Evolutionary conservation across 2,888 invertebrate species (phyloP).

Genomic region (Archips xylosteana): DNA sequence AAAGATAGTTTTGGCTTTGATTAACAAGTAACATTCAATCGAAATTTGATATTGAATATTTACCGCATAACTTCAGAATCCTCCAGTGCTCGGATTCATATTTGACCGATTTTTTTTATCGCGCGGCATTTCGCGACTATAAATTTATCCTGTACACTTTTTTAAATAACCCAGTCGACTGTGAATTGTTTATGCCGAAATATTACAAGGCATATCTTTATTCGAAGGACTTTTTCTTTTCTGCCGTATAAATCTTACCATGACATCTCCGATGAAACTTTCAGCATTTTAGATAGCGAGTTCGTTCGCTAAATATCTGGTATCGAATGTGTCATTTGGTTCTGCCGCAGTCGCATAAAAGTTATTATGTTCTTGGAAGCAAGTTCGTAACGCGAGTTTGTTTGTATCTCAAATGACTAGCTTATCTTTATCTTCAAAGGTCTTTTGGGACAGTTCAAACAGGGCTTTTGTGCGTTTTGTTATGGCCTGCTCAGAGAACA

Average conservation of each 20-base stretch:
- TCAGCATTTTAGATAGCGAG: conserved; percentile 3
- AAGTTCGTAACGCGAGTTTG: neutral
- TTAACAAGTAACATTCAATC: too few species aligned
- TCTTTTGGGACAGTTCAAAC: conserved; percentile 7
- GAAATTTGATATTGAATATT: too few species aligned
- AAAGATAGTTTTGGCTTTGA: too few species aligned
- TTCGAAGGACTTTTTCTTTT: conserved; percentile 6
- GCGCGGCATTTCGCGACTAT: neutral
- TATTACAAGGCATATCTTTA: conserved; percentile 15
- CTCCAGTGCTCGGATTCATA: too few species aligned
- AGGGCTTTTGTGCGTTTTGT: neutral
- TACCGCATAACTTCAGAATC: neutral
- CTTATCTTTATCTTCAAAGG: neutral
- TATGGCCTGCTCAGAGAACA: neutral
- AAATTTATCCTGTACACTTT: conserved; percentile 23
- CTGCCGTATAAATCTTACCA: conserved; percentile 6
- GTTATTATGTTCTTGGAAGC: neutral
- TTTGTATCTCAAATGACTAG: conserved; percentile 7
- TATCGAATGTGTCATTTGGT: conserved; percentile 4
- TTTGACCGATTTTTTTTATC: neutral
- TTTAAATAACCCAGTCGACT: conserved; percentile 16
- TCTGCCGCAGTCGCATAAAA: neutral
- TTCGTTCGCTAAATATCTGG: conserved; percentile 1
- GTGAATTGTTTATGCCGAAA: conserved; percentile 21
- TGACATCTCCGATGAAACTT: conserved; percentile 8